Conservation (phyloP, 2,113 vertebrate species). For the Turdus rufiventris region DNA sequence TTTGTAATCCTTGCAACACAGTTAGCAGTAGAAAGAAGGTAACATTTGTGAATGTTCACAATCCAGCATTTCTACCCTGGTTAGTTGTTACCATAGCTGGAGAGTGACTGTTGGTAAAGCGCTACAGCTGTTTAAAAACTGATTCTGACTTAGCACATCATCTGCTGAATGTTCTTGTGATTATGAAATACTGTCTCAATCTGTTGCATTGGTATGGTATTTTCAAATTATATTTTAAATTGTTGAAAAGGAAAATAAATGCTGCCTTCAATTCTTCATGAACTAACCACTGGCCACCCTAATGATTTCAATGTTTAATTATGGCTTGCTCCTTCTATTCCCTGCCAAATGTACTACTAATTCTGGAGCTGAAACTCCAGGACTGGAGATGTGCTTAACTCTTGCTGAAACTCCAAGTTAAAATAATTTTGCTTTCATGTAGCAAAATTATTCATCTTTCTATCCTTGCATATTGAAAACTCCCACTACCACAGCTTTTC, state of each 20-base stretch:
- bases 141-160: neutral
- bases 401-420: neutral
- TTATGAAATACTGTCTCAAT: neutral
- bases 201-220: neutral
- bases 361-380: neutral
- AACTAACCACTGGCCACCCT: neutral
- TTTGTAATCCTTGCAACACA: neutral
- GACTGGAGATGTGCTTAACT: neutral
- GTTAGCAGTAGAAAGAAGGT: neutral
- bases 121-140: neutral
- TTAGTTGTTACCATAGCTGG: neutral
- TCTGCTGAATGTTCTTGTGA: neutral
- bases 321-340: neutral
- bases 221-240: neutral
- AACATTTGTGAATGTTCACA: neutral
- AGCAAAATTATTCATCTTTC: neutral
- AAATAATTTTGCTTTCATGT: neutral
- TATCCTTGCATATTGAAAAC: neutral
- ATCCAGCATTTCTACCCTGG: neutral
- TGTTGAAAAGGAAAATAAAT: neutral
- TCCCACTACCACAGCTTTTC: neutral
- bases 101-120: neutral
- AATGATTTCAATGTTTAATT: neutral
- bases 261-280: neutral
- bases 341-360: neutral